phyloP scores from a whole-genome alignment of 2,113 vertebrate genomes.

The Hemiprocne comata region DNA sequence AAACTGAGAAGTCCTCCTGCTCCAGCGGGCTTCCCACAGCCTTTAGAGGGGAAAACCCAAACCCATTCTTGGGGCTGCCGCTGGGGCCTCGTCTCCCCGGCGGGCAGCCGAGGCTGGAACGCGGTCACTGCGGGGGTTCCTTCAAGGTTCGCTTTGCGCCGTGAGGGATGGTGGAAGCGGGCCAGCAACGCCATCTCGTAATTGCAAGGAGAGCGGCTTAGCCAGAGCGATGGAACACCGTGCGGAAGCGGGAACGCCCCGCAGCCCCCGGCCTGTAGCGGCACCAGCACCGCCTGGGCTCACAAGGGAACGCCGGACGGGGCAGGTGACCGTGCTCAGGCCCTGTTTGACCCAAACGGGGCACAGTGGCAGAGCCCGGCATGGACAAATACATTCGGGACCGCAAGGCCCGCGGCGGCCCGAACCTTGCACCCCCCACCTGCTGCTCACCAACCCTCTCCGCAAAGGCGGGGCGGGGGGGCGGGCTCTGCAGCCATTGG shows the following conservation, averaged over 20 bases:
- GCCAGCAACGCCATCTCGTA: neutral
- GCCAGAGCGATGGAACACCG: neutral
- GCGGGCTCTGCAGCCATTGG: neutral
- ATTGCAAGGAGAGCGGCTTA: neutral
- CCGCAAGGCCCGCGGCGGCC: no score
- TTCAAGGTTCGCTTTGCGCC: accelerated
- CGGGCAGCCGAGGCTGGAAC: neutral
- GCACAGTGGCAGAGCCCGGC: no score
- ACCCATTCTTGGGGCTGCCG: accelerated
- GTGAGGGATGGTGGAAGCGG: accelerated
- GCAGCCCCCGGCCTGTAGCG: neutral
- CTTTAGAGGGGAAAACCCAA: neutral
- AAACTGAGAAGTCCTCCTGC: neutral
- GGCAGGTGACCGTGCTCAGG: accelerated
- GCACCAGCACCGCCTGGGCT: neutral
- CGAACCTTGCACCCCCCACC: no score
- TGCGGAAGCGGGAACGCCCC: neutral
- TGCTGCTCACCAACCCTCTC: accelerated
- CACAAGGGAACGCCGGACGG: no score
- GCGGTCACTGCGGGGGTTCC: accelerated
- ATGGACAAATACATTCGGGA: no score
- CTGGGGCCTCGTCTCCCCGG: neutral
- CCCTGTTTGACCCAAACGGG: no score
- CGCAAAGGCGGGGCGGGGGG: neutral
- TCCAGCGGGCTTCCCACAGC: neutral